These are phyloP conservation scores for Neoaliturus tenellus DNA, from an alignment of 2,888 invertebrate species.

Conservation along the genomic window DNA sequence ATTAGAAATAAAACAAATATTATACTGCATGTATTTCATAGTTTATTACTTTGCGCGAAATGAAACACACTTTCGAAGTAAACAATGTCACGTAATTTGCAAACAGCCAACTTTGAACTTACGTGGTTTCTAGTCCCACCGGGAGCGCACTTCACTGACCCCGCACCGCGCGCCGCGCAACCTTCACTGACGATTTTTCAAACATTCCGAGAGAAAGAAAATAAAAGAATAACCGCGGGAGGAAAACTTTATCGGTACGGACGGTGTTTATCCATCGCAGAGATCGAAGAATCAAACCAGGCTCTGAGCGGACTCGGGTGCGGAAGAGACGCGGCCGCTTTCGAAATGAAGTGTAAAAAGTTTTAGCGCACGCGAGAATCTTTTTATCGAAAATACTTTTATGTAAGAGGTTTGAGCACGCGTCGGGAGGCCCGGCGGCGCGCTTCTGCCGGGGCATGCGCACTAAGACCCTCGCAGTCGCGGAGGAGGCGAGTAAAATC, in stretches of 20 bases:
- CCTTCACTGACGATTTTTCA: conserved; percentile 52
- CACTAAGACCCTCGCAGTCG: conserved; percentile 25
- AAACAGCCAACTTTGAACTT: too few relatives aligned
- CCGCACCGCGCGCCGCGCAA: conserved; percentile 36
- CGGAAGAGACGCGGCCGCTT: conserved; percentile 31
- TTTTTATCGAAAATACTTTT: conserved; percentile 60
- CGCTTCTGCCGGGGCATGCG: conserved; percentile 5
- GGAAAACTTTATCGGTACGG: conserved; percentile 57
- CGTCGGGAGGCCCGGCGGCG: background rate
- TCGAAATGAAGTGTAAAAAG: conserved; percentile 60
- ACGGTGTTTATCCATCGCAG: conserved; percentile 54
- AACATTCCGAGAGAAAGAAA: conserved; percentile 45
- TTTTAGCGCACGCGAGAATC: conserved; percentile 61
- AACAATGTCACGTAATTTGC: background rate
- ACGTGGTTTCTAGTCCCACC: conserved; percentile 31
- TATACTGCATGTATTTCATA: too few relatives aligned
- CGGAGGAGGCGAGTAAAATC: conserved; percentile 50
- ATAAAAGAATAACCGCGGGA: conserved; percentile 28
- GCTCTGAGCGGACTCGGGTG: background rate
- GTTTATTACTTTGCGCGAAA: too few relatives aligned
- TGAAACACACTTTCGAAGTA: too few relatives aligned
- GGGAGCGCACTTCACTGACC: conserved; percentile 38
- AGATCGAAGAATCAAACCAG: conserved; percentile 45
- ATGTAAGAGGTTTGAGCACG: conserved; percentile 55
- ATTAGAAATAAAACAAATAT: too few relatives aligned